These are phyloP conservation scores for Coracopsis vasa DNA, from an alignment of 2,113 vertebrate genomes.

Conservation along the genomic window DNA sequence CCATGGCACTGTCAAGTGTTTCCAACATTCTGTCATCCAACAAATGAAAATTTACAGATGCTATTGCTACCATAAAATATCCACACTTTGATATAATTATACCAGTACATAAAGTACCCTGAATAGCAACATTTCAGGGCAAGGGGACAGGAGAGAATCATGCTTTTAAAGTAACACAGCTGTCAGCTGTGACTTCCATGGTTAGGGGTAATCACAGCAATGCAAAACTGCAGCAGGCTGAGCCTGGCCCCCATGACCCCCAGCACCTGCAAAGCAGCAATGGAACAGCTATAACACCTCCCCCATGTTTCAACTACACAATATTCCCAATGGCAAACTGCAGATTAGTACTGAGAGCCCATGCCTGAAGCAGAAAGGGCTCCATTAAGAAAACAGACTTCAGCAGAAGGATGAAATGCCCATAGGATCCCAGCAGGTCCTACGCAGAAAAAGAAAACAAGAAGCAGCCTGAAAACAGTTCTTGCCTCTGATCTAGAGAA, in stretches of 20 bases:
- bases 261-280: not conserved
- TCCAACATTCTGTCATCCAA: not conserved
- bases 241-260: not conserved
- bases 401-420: not conserved
- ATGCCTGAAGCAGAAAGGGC: not conserved
- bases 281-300: not conserved
- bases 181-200: not conserved
- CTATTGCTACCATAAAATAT: not conserved
- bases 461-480: not conserved
- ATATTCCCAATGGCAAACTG: not conserved
- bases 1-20: not conserved
- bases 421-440: not conserved
- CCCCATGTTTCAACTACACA: accelerated
- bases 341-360: not conserved
- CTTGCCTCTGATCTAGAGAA: not conserved
- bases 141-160: not conserved
- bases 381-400: not conserved
- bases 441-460: not conserved
- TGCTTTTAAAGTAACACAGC: not conserved
- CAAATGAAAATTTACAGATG: not conserved
- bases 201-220: not conserved
- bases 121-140: not conserved
- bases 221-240: not conserved
- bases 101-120: not conserved
- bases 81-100: not conserved